Evolutionary conservation across 2,888 invertebrate species (phyloP), one percentile per base, ranked within the genome.

Genomic region (Chymomyza procnemis): DNA sequence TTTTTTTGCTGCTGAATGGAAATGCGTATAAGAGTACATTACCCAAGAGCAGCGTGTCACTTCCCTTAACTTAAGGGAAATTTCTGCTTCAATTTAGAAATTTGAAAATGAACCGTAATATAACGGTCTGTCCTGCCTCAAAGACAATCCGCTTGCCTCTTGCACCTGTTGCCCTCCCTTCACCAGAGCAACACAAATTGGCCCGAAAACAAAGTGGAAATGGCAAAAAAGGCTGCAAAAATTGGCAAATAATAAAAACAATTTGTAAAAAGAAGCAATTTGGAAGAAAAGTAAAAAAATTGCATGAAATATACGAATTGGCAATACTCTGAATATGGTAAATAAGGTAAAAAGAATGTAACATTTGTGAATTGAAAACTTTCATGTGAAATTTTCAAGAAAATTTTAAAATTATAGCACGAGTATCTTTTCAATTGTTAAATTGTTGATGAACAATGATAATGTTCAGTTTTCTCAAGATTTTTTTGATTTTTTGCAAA

Each of bases 161-260:
- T 30, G 59, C 21, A 84, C 85, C 86, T 86, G 86, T 82, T 86
- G 81, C 81, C 72, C 48, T 12, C 48, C n/a, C n/a, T n/a, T n/a
- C n/a, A n/a, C n/a, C n/a, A n/a, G n/a, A n/a, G 54, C 1, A 19
- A 18, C 18, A 6, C 18, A 21, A 54, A 54, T 19, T 19, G 54
- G 18, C 54, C 18, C n/a, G n/a, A n/a, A n/a, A n/a, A 54, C 21
- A 21, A 19, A 14, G 14, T 14, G 19, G 14, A 22, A 21, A n/a
- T 55, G 22, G n/a, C 22, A 26, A 18, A 26, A 18, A 21, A 55
- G 18, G 19, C 16, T 50, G 9, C 8, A 19, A 18, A 18, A 50
- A 18, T 50, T 50, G 16, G 16, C 16, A 26, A 56, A 30, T 56
- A 41, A 58, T 18, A 54, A 16, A 58, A n/a, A n/a, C n/a, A 58